Conservation (phyloP, 2,888 invertebrate genomes). For the Cephus spinipes region DNA sequence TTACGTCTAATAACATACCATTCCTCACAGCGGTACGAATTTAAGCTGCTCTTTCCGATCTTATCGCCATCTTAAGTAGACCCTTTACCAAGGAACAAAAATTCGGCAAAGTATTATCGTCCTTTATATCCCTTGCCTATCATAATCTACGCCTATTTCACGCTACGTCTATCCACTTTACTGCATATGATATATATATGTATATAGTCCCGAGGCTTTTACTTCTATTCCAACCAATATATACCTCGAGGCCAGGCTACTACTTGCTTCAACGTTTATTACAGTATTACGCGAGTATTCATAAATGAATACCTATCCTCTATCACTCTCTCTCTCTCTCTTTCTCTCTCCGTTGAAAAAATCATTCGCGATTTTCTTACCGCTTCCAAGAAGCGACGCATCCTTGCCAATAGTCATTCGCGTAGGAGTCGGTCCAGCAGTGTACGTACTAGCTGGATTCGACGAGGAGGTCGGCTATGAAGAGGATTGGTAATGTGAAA, state of each 20-base stretch:
- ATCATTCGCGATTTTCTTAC: slow-evolving; percentile 49
- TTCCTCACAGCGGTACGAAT: not conserved
- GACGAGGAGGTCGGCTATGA: slow-evolving; percentile 8
- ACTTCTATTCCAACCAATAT: not conserved
- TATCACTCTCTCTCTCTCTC: slow-evolving; percentile 15
- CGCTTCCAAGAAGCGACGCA: slow-evolving; percentile 24
- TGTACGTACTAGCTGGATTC: not conserved
- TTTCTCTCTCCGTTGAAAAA: slow-evolving; percentile 8
- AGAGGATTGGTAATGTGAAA: slow-evolving; percentile 57
- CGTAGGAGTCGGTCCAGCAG: slow-evolving; percentile 30
- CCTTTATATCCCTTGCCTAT: not conserved
- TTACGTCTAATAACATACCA: not conserved
- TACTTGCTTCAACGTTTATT: not conserved
- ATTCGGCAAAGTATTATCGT: not conserved
- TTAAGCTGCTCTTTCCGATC: not conserved
- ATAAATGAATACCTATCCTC: not conserved
- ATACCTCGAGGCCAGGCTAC: not conserved
- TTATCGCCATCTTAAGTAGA: not conserved
- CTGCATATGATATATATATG: not conserved
- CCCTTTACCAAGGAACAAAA: not conserved
- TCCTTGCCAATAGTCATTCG: slow-evolving; percentile 48
- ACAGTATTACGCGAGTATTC: not conserved
- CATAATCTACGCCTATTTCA: not conserved
- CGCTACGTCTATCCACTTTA: not conserved
- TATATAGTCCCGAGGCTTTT: not conserved